phyloP scores from a whole-genome alignment of 1,140 invertebrate species.

The Trialeurodes vaporariorum region DNA sequence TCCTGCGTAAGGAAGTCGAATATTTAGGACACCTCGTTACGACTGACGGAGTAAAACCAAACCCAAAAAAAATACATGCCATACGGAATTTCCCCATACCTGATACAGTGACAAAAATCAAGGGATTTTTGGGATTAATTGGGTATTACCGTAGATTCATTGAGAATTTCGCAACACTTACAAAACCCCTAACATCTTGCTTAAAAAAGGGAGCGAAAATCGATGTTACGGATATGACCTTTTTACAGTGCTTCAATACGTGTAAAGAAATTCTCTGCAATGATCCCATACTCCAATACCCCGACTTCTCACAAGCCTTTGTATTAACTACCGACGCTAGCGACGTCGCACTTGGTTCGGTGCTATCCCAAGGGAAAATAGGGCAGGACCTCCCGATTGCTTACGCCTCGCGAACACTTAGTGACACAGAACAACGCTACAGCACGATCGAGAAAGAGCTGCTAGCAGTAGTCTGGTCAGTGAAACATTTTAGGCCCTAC shows the following conservation, averaged over 20 bases:
- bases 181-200: conserved; percentile 28
- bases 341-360: too few species aligned
- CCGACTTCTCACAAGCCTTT: too few species aligned
- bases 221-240: neutral
- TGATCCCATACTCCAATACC: conserved; percentile 26
- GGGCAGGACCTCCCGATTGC: conserved; percentile 23
- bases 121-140: conserved; percentile 29
- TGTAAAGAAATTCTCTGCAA: conserved; percentile 27
- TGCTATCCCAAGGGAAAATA: conserved; percentile 14
- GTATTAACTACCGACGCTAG: too few species aligned
- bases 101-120: too few species aligned
- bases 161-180: conserved; percentile 23
- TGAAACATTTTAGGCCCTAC: conserved; percentile 35
- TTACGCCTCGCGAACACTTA: conserved; percentile 30
- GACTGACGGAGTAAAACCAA: too few species aligned
- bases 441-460: conserved; percentile 34
- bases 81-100: too few species aligned
- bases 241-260: neutral
- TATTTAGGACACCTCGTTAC: too few species aligned
- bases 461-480: too few species aligned
- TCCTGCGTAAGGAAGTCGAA: too few species aligned
- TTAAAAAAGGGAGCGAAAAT: conserved; percentile 12
- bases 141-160: conserved; percentile 33
- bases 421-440: conserved; percentile 26
- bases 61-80: too few species aligned